Percentiles rank a stretch among this genome's conserved stretches.
phyloP scores from a whole-genome alignment of 2,888 invertebrate genomes.

The Hemithea aestivaria region DNA sequence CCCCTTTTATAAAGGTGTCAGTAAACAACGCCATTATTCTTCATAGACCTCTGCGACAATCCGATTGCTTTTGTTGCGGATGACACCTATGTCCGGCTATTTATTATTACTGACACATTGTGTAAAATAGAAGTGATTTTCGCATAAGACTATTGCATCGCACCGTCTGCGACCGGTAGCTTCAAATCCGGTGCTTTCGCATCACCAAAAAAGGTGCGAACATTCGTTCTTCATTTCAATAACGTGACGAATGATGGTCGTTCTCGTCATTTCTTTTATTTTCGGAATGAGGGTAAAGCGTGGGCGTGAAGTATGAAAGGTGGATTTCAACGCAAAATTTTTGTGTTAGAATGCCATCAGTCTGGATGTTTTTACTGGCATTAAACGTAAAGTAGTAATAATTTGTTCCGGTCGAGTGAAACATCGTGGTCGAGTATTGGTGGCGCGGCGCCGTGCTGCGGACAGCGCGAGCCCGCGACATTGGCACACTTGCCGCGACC shows the following conservation, averaged over 20 bases:
- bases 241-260: slow-evolving; percentile 66
- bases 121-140: slow-evolving; percentile 49
- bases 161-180: slow-evolving; percentile 70
- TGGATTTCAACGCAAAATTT: slow-evolving; percentile 14
- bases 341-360: neutral
- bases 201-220: slow-evolving; percentile 77
- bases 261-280: slow-evolving; percentile 60
- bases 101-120: slow-evolving; percentile 40
- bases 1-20: slow-evolving; percentile 20
- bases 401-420: too few relatives aligned
- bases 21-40: slow-evolving; percentile 25
- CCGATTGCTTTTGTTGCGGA: slow-evolving; percentile 55
- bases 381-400: too few relatives aligned
- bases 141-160: slow-evolving; percentile 51
- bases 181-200: slow-evolving; percentile 70
- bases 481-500: slow-evolving; percentile 77
- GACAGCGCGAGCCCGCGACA: slow-evolving; percentile 58
- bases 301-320: slow-evolving; percentile 46
- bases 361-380: too few relatives aligned
- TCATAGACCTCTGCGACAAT: slow-evolving; percentile 26
- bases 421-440: too few relatives aligned
- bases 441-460: slow-evolving; percentile 39
- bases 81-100: slow-evolving; percentile 64
- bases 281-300: slow-evolving; percentile 47
- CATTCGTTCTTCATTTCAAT: slow-evolving; percentile 73